Conservation (phyloP, 2,113 vertebrate genomes). For the Delphinus delphis region DNA sequence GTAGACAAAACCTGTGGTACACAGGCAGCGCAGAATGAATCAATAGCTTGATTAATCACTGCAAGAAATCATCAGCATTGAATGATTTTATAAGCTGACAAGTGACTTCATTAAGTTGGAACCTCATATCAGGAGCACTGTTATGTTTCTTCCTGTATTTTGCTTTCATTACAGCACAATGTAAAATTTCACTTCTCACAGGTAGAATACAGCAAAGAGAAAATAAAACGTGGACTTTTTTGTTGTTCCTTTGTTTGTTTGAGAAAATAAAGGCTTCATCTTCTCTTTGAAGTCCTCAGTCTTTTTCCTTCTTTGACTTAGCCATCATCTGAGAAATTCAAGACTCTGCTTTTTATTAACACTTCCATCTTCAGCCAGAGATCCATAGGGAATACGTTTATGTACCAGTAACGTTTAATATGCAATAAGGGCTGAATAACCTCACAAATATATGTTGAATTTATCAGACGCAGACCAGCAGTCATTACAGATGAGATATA, state of each 20-base stretch:
- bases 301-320: conserved; percentile 9
- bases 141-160: background rate
- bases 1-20: background rate
- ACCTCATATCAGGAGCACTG: background rate
- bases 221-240: background rate
- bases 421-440: background rate
- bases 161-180: background rate
- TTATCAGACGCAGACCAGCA: background rate
- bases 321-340: background rate
- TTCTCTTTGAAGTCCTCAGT: conserved; percentile 20
- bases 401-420: background rate
- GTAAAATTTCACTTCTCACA: background rate
- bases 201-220: background rate
- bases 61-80: background rate
- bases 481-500: background rate
- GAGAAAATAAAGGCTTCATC: background rate
- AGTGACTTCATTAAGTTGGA: background rate
- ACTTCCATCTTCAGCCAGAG: background rate
- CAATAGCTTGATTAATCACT: background rate
- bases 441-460: background rate
- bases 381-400: background rate
- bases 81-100: background rate
- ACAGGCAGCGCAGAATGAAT: background rate
- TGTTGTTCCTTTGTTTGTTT: background rate
- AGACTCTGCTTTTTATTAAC: conserved; percentile 5